phyloP scores from a whole-genome alignment of 2,113 vertebrate species.

The Ctenodactylus gundi region DNA sequence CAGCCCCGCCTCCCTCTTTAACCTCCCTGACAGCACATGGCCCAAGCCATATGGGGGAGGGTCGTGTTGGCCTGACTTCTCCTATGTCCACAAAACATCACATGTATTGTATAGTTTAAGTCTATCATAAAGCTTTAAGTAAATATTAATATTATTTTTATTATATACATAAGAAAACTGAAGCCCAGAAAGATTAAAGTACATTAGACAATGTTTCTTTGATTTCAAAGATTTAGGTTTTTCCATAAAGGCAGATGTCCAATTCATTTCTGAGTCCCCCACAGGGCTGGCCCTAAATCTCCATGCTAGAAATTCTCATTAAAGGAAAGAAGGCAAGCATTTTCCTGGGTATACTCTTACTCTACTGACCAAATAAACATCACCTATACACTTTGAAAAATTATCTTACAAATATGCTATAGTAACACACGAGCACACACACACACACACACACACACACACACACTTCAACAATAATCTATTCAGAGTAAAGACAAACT shows the following conservation, averaged over 20 bases:
- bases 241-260: not conserved
- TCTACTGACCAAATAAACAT: not conserved
- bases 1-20: not conserved
- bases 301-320: not conserved
- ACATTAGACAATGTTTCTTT: not conserved
- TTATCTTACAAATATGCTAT: no score
- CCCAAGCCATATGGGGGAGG: accelerated
- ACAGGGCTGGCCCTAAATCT: not conserved
- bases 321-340: not conserved
- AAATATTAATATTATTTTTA: not conserved
- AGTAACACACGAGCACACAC: no score
- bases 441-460: not conserved
- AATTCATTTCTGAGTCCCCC: not conserved
- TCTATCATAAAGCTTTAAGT: not conserved
- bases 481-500: not conserved
- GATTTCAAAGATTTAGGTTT: not conserved
- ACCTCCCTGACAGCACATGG: not conserved
- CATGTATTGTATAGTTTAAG: accelerated
- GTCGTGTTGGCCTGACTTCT: not conserved
- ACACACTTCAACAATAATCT: not conserved
- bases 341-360: not conserved
- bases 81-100: not conserved
- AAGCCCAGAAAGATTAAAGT: not conserved
- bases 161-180: not conserved
- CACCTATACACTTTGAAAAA: not conserved